Evolutionary conservation across 2,113 vertebrate species (phyloP), one percentile per base, ranked within the genome.

Genomic region (Nyctereutes procyonoides): DNA sequence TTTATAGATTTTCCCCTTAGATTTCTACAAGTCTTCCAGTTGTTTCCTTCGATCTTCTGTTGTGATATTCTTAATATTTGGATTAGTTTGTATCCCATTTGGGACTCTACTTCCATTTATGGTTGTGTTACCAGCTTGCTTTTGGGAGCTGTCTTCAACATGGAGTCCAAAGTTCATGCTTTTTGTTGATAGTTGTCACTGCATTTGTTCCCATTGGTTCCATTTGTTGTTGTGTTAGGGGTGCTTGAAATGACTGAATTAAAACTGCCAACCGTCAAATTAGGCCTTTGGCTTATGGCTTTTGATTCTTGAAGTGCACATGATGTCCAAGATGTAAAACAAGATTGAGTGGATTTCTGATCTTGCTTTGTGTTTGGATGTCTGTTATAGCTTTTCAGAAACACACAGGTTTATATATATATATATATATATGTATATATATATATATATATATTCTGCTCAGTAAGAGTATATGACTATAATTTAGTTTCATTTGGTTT

Each of bases 1-100:
- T 92, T 99, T 99, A 98, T 99, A 99, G 0, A 98, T 98, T 97
- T 99, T 99, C 3, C 99, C 99, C 85, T 98, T 99, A 30, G 99
- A 97, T 69, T 98, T 98, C 48, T 99, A 84, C 99, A 99, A 99
- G 74, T 99, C 99, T 96, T 99, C 98, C 38, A 99, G 98, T 53
- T 99, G 99, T 86, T 97, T 99, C 98, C 87, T 99, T 4, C 98
- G 98, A 53, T 99, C 98, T 0, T 94, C 93, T 30, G 73, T 76
- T 0, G 92, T 5, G 0, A 85, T 63, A 43, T 28, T 97, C 53
- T 8, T 94, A 60, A 90, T 76, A 32, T 95, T 1, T 0, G 90
- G 16, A 65, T 93, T 32, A 0, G 93, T 76, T 4, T 84, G 82
- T 1, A 51, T 53, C 24, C 24, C 30, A 74, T 30, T 63, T 0